Conservation (phyloP, 2,113 vertebrate genomes). For the Scomber colias region DNA sequence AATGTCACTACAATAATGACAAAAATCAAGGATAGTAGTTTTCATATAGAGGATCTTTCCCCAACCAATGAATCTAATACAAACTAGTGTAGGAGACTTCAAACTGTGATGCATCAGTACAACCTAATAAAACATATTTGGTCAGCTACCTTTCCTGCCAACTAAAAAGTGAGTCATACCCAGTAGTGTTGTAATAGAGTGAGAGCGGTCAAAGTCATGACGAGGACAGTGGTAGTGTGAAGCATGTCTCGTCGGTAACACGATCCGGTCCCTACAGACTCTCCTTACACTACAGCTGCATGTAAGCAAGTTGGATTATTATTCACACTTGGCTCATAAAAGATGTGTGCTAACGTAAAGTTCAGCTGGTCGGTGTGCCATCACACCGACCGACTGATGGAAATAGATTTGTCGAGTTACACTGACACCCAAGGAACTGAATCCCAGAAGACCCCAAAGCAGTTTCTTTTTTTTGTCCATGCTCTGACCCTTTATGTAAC, state of each 20-base stretch:
- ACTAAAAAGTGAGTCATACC: background rate
- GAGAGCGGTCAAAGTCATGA: conserved; percentile 11
- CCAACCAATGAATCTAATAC: no score
- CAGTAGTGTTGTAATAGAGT: background rate
- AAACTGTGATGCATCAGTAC: background rate
- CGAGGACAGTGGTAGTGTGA: conserved; percentile 15
- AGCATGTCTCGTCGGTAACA: conserved; percentile 23
- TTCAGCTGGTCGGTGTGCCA: background rate
- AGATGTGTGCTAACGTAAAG: conserved; percentile 15
- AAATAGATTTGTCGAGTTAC: conserved; percentile 48
- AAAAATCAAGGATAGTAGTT: no score
- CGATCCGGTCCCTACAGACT: conserved; percentile 15
- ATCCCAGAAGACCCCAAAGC: background rate
- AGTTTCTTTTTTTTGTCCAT: background rate
- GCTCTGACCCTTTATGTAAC: conserved; percentile 44
- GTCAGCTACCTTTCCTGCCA: conserved; percentile 1
- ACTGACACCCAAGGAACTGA: background rate
- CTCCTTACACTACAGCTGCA: conserved; percentile 17
- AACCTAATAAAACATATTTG: background rate
- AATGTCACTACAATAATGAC: no score
- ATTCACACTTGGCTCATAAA: conserved; percentile 17
- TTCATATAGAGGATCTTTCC: no score
- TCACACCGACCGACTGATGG: background rate
- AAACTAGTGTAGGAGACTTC: no score
- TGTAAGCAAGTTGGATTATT: background rate